phyloP scores from a whole-genome alignment of 1,140 invertebrate genomes.

The Drepana arcuata region DNA sequence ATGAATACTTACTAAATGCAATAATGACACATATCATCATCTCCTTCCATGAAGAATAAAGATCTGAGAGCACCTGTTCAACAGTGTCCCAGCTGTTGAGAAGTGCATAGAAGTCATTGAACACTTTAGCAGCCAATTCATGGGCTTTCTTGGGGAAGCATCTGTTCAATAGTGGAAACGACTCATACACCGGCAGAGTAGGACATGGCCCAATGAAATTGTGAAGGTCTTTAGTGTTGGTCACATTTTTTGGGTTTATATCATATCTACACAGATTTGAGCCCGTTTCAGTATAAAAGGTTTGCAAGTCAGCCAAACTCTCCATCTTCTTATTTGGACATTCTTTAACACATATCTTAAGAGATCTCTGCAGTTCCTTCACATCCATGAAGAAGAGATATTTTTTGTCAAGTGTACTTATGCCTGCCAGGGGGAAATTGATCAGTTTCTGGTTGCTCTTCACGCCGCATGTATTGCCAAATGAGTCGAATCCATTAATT shows the following conservation, averaged over 20 bases:
- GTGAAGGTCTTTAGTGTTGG: constrained; percentile 57
- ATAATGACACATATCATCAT: constrained; percentile 86
- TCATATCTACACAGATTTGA: constrained; percentile 82
- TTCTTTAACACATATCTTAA: constrained; percentile 91
- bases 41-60: constrained; percentile 90
- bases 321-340: constrained; percentile 83
- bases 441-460: constrained; percentile 83
- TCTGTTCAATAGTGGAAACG: constrained; percentile 86
- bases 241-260: constrained; percentile 72
- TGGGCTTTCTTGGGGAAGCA: constrained; percentile 84
- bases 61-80: constrained; percentile 89
- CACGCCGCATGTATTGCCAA: constrained; percentile 95
- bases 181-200: constrained; percentile 79
- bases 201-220: constrained; percentile 82
- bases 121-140: constrained; percentile 74
- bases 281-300: constrained; percentile 82
- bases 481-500: constrained; percentile 95
- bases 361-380: constrained; percentile 79
- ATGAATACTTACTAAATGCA: constrained; percentile 83
- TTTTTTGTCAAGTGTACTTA: constrained; percentile 85
- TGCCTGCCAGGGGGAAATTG: constrained; percentile 82
- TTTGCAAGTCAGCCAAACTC: constrained; percentile 77
- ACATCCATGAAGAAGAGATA: constrained; percentile 90
- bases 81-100: constrained; percentile 91
- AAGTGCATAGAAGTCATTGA: constrained; percentile 83